A percentile compares a stretch with the other conserved stretches of the same genome.
Conservation (phyloP, 2,113 vertebrate genomes). For the Phaetusa simplex region DNA sequence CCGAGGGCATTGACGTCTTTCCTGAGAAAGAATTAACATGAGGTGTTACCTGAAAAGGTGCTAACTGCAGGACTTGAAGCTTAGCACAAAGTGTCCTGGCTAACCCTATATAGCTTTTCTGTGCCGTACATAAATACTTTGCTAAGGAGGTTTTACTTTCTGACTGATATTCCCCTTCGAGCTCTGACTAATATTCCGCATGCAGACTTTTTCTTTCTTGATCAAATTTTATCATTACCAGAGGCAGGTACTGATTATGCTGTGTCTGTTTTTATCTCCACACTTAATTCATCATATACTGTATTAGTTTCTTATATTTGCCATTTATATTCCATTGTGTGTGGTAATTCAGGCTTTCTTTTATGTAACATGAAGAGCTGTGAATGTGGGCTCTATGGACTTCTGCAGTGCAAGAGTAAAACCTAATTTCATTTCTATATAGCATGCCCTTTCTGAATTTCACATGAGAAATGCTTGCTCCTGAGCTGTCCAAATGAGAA, state of each 20-base stretch:
- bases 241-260: neutral
- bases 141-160: neutral
- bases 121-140: neutral
- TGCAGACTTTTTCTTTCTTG: neutral
- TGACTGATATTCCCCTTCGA: conserved; percentile 11
- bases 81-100: neutral
- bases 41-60: neutral
- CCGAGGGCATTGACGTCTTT: neutral
- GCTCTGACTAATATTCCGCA: neutral
- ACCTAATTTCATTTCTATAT: conserved; percentile 11
- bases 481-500: neutral
- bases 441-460: neutral
- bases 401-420: neutral
- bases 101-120: neutral
- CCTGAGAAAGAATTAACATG: neutral
- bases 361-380: neutral
- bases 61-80: neutral
- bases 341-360: neutral
- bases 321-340: conserved; percentile 1
- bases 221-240: neutral
- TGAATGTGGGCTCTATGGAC: neutral
- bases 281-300: neutral
- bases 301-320: conserved; percentile 8
- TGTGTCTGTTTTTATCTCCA: neutral
- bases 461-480: conserved; percentile 32